Evolutionary conservation across 2,113 vertebrate species (phyloP), one percentile per base, ranked within the genome.

Genomic region (Triplophysa tibetana): DNA sequence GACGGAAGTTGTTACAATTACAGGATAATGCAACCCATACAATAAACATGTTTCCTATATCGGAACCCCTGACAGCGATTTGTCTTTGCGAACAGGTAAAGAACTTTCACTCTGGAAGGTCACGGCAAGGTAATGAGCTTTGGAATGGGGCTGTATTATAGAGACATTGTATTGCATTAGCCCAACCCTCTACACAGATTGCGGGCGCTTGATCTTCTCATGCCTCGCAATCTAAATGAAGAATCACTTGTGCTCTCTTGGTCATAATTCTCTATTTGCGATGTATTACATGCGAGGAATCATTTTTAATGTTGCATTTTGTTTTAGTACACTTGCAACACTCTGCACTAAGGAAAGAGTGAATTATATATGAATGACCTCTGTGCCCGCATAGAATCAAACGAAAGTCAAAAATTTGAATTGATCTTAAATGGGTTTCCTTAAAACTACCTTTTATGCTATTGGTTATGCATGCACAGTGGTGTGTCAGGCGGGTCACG

Each of bases 51-150:
- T 81, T 70, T 83, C 74, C 85, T 67, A 65, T 79, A 81, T 73
- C 33, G 56, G 50, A 83, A 83, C 69, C 70, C 70, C 81, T 68
- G 79, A 83, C 61, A 79, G 84, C 81, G 81, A 86, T 89, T 81
- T 84, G 82, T 82, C 79, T 82, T 83, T 83, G 86, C 78, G 85
- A 86, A 86, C 62, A 78, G 58, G 72, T 74, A 21, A 66, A 79
- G 68, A 85, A 82, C 85, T 85, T 89, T 86, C 74, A 72, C 77
- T 87, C 77, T 33, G 73, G 84, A 87, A 90, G 88, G 89, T 91
- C 89, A 89, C 64, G 10, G 70, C 50, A 80, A 81, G 77, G 81
- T 89, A 85, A 87, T 84, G 83, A 86, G 85, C 80, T 82, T 70
- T 64, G 70, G 79, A 81, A 83, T 79, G 80, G 45, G 24, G 83